These are phyloP conservation scores for Apostichopus japonicus DNA, from an alignment of 35 echinoderm and acorn worm genomes.

Conservation along the genomic window DNA sequence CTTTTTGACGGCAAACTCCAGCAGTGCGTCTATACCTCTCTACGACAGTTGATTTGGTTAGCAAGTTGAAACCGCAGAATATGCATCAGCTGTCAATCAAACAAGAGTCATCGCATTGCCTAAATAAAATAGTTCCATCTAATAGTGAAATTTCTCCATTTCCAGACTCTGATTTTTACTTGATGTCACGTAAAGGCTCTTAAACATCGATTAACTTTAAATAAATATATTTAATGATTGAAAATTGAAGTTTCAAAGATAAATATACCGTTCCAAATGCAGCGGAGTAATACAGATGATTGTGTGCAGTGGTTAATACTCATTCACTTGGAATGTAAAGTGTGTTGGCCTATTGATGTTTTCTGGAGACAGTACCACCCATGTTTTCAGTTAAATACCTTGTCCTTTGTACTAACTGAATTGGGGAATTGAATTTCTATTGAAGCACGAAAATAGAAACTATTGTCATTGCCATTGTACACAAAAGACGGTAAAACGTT, in stretches of 20 bases:
- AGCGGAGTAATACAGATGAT: neutral
- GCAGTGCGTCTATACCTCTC: neutral
- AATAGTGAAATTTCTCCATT: too few species aligned
- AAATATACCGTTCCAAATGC: neutral
- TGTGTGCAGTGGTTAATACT: slow-evolving; percentile 1
- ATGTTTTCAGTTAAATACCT: slow-evolving; percentile 13
- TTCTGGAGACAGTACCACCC: slow-evolving; percentile 28
- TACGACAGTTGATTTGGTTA: slow-evolving; percentile 10
- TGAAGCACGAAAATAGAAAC: too few species aligned
- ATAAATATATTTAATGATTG: too few species aligned
- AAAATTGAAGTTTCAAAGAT: neutral
- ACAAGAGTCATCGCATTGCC: neutral
- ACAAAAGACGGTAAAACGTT: too few species aligned
- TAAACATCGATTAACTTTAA: too few species aligned
- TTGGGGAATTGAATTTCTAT: neutral
- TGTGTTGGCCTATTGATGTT: slow-evolving; percentile 47
- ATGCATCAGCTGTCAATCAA: slow-evolving; percentile 47
- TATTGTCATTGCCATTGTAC: too few species aligned
- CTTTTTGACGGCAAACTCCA: neutral
- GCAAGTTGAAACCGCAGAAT: slow-evolving; percentile 15
- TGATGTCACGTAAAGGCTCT: too few species aligned
- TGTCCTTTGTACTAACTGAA: neutral
- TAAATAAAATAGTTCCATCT: neutral
- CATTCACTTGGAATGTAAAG: slow-evolving; percentile 54
- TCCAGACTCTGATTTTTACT: too few species aligned